Percentiles rank a stretch among this genome's conserved stretches.
Conservation (phyloP, 2,797 vertebrate genomes). For the Sylvia borin region DNA sequence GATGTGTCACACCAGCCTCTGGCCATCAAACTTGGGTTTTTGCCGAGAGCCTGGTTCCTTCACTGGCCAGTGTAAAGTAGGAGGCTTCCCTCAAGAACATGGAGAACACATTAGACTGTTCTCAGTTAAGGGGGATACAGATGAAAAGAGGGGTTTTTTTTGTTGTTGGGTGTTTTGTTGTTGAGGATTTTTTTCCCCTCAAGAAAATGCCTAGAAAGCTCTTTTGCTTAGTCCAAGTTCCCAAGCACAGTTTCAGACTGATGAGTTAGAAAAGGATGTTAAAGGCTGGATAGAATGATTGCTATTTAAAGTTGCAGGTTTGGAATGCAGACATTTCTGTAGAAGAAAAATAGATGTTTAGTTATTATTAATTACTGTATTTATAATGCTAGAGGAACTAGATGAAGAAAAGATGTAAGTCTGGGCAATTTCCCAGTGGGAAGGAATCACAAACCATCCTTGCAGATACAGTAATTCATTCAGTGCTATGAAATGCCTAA, state of each 20-base stretch:
- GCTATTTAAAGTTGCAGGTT: conserved; percentile 22
- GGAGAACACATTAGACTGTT: neutral
- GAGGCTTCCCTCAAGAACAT: neutral
- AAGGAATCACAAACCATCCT: conserved; percentile 48
- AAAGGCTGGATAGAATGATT: neutral
- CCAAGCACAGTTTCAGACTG: neutral
- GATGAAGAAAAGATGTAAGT: conserved; percentile 23
- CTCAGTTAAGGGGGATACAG: conserved; percentile 11
- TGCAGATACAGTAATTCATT: conserved; percentile 57
- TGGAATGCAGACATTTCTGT: conserved; percentile 11
- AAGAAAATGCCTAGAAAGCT: conserved; percentile 39
- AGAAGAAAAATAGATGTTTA: conserved; percentile 46
- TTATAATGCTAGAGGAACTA: conserved; percentile 30
- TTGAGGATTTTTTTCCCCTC: neutral
- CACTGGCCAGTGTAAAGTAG: neutral
- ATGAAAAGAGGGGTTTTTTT: neutral
- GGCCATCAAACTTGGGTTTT: neutral
- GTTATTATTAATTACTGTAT: conserved; percentile 50
- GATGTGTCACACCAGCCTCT: conserved; percentile 2
- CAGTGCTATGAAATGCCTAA: conserved; percentile 61
- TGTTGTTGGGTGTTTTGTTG: neutral
- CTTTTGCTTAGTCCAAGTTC: neutral
- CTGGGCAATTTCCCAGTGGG: conserved; percentile 45
- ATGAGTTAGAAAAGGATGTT: conserved; percentile 19
- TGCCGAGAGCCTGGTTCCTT: neutral